Base-by-base conservation (phyloP, 2,113 vertebrate species). In the Petrocephalus microphthalmus region DNA sequence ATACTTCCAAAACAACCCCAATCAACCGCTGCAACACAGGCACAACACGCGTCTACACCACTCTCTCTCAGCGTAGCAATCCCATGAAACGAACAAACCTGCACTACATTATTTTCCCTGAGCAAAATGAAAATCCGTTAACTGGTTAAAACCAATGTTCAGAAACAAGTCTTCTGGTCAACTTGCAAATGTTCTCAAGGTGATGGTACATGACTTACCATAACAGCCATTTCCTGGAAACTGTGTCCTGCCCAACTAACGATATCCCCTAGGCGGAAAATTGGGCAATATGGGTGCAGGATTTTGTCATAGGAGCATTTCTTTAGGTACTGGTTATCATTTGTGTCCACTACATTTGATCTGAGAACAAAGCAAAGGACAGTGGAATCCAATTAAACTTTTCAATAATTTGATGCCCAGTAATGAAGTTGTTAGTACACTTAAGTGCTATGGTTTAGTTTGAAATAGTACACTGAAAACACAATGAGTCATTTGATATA, bases 271-370 rank as follows among this genome's bases (percentile, higher is more conserved):
- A 99, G 92, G 0, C 92, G 91, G 82, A 99, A 98, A 90, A 99
- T 97, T 92, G 98, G 98, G 90, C 98, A 99, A 91, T 98, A 98
- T 2, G 93, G 95, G 54, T 95, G 92, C 25, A 92, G 84, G n/a
- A 90, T 47, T 0, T 91, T 71, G 78, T 96, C 93, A 89, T 96
- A 97, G 45, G 25, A 91, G 89, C 98, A 99, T 17, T 22, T 95
- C 92, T 96, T 98, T 91, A 99, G 93, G 90, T 96, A 97, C 13
- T 91, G 89, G 6, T 78, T 84, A 0, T 97, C 83, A 0, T 91
- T n/a, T 0, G 95, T 96, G 8, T 97, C 90, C 2, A 95, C 91
- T 86, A 99, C 95, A 0, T 99, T 99, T 89, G 94, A 95, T 94
- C 98, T 99, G 89, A 45, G n/a, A 89, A 87, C n/a, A 84, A 87